These are phyloP conservation scores for Mastacembelus armatus DNA, from an alignment of 2,797 vertebrate genomes.

Conservation along the genomic window DNA sequence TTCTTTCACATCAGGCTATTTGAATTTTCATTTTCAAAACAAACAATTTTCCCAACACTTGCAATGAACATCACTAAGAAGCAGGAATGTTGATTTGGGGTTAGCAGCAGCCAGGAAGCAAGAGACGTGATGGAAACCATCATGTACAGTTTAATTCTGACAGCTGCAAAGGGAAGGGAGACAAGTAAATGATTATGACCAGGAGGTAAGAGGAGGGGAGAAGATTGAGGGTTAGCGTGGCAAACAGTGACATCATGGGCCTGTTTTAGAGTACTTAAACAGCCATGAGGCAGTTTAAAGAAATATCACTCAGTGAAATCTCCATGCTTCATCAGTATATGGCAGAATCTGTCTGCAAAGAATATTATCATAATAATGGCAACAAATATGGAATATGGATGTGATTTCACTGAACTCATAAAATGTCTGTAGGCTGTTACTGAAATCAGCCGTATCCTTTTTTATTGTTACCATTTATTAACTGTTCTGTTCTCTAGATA, in stretches of 20 bases:
- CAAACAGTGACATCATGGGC: conserved; percentile 71
- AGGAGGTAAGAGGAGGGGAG: conserved; percentile 37
- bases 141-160: conserved; percentile 82
- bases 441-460: conserved; percentile 22
- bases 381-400: conserved; percentile 17
- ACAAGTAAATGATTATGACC: conserved; percentile 78
- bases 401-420: conserved; percentile 15
- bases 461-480: conserved; percentile 40
- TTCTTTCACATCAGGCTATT: conserved; percentile 63
- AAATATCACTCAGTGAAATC: conserved; percentile 46
- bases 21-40: conserved; percentile 77
- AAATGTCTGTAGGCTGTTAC: conserved; percentile 12
- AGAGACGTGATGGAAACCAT: conserved; percentile 76
- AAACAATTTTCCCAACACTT: conserved; percentile 80
- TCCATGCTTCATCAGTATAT: conserved; percentile 19
- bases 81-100: conserved; percentile 77
- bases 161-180: conserved; percentile 78
- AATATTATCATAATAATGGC: conserved; percentile 29
- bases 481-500: conserved; percentile 14
- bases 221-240: conserved; percentile 41
- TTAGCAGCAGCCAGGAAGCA: conserved; percentile 78
- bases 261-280: conserved; percentile 65
- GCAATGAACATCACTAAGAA: conserved; percentile 68
- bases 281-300: conserved; percentile 50
- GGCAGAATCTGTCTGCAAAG: conserved; percentile 29